These are phyloP conservation scores for Hemicentrotus pulcherrimus DNA, from an alignment of 35 echinoderm and acorn worm genomes.

Conservation along the genomic window DNA sequence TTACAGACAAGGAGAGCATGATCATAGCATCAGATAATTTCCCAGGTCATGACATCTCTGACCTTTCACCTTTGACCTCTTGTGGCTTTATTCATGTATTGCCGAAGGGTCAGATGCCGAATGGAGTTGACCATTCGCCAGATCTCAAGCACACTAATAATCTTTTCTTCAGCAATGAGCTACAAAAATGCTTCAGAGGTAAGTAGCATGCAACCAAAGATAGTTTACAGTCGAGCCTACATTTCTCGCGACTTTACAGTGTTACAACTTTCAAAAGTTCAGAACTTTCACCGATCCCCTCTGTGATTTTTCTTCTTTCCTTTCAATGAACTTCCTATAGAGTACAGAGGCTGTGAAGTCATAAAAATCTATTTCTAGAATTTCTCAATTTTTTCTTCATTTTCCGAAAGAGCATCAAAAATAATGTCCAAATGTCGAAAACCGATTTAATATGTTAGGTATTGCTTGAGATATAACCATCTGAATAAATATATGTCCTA, in stretches of 20 bases:
- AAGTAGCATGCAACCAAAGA: neutral
- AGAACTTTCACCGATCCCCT: no score
- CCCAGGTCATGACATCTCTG: neutral
- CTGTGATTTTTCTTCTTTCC: no score
- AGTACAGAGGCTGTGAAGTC: no score
- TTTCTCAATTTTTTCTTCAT: no score
- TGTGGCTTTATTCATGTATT: constrained; percentile 10
- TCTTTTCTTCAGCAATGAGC: constrained; percentile 21
- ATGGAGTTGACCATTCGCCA: neutral
- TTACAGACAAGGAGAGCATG: constrained; percentile 45
- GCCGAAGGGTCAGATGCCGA: constrained; percentile 2
- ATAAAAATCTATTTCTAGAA: no score
- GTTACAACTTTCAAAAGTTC: no score
- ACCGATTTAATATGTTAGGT: no score
- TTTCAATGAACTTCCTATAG: no score
- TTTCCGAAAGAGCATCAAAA: no score
- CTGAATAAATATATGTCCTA: no score
- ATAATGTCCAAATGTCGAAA: no score
- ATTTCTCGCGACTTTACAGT: neutral
- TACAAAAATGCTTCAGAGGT: constrained; percentile 29
- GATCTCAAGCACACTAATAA: neutral
- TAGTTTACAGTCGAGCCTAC: neutral
- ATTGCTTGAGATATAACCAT: no score
- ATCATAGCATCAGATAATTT: constrained; percentile 15
- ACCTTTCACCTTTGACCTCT: neutral